Evolutionary conservation across 1,140 invertebrate species (phyloP), one percentile per base, ranked within the genome.

Genomic region (Calliphora vicina): DNA sequence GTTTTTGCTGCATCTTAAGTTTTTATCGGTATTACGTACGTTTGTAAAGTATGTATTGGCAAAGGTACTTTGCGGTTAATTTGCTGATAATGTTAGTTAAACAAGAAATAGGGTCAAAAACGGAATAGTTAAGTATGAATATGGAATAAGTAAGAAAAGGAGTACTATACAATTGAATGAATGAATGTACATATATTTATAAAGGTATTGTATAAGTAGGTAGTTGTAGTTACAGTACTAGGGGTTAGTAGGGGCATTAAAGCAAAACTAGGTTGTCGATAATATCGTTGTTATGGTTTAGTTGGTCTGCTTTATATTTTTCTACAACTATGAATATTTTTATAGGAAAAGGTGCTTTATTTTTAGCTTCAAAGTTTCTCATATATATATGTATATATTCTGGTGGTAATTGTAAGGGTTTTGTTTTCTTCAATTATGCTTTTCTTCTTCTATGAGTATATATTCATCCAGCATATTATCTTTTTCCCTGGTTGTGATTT

Each of bases 21-120:
- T 67, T 67, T 67, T 67, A 67, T 67, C 61, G 23, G 61, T 67
- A 17, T 67, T 67, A 67, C n/a, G 61, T 23, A 67, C 61, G 50
- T 57, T 0, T 35, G 35, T 35, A 35, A 45, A 45, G 43, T 45
- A 67, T 17, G 4, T 67, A 67, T 67, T 74, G 72, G 26, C 72
- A 74, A 74, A 74, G 27, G 72, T 74, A 74, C 25, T 74, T 72
- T 35, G 72, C 27, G 72, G 72, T 74, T 74, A 74, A 74, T 74
- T 74, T 74, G 26, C 72, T 74, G 72, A 74, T 74, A 74, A 74
- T 74, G 72, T 27, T 35, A 67, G 61, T 67, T 23, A 67, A 67
- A 67, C 23, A 25, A 67, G 61, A 67, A 67, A 67, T 67, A 12
- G n/a, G 61, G 61, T 67, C 61, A 67, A n/a, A 20, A 23, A 67